Evolutionary conservation across 2,113 vertebrate genomes (phyloP), one percentile per base, ranked within the genome.

Genomic region (Brachyistius frenatus): DNA sequence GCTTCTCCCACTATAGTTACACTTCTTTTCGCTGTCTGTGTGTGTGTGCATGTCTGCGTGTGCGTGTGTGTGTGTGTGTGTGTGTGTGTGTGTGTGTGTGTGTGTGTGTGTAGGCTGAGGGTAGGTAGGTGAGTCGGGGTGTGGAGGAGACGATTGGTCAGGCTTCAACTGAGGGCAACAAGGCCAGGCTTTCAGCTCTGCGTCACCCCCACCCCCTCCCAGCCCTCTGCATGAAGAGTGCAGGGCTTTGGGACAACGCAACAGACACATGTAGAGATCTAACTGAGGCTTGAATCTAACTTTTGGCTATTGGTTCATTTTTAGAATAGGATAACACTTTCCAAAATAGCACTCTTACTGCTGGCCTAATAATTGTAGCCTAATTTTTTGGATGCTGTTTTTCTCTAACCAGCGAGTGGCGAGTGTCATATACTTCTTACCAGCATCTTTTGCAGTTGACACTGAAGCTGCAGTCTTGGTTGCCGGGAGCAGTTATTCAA

Each of bases 131-230:
- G 69, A 73, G 71, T 50, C 70, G 73, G 72, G 72, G 65, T 67
- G 67, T 66, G 75, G 62, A 55, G 78, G 69, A 66, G 61, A 73
- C 36, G 74, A 81, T 67, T 80, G 79, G 84, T 83, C 76, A 88
- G 75, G 9, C 76, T 72, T 37, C 78, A 61, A 23, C 36, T 62
- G 62, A 86, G 74, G 74, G 82, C 79, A 91, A 91, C 88, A 92
- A 91, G 88, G 89, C 76, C 50, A 32, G 80, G 84, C 91, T 92
- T 93, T 92, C 86, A 92, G 81, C 52, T 60, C 23, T 54, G 63
- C 50, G 62, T 53, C 65, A 64, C 44, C 73, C 72, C 53, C 44
- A 37, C 73, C 72, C 53, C 44, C 80, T 53, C 73, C 73, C 52
- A 15, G 71, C n/a, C 44, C 73, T 66, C 76, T 35, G 44, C 49